Evolutionary conservation across 2,888 invertebrate genomes (phyloP).

Genomic region (Dugesia japonica): DNA sequence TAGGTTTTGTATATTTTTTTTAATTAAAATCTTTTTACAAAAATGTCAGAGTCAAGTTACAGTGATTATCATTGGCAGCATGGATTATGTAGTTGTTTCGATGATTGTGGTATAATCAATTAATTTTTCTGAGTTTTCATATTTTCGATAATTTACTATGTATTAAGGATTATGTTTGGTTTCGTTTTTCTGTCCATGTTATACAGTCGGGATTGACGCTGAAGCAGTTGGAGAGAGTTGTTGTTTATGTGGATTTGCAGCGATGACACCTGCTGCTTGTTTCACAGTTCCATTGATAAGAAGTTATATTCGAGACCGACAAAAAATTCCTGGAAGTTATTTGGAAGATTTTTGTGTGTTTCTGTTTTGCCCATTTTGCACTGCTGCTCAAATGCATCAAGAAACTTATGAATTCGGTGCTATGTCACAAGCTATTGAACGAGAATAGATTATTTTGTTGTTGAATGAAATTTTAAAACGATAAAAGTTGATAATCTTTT

Average conservation of each 20-base stretch:
- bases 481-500: too few relatives aligned
- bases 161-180: neutral
- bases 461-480: too few relatives aligned
- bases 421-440: neutral
- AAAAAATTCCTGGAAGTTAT: constrained; percentile 1
- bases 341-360: constrained; percentile 1
- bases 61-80: neutral
- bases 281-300: neutral
- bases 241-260: neutral
- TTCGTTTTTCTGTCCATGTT: constrained; percentile 3
- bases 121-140: too few relatives aligned
- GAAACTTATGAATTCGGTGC: neutral
- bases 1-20: too few relatives aligned
- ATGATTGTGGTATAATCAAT: neutral
- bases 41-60: neutral
- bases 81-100: constrained; percentile 4
- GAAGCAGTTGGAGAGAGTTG: neutral
- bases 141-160: neutral
- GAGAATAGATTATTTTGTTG: too few relatives aligned
- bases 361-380: neutral
- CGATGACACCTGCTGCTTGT: neutral
- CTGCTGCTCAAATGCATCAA: constrained; percentile 8
- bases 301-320: constrained; percentile 4
- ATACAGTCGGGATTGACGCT: neutral
- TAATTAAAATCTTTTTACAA: neutral